Percentiles rank a stretch among this genome's conserved stretches.
Evolutionary conservation across 2,113 vertebrate species (phyloP).

Genomic region (Edolisoma coerulescens): DNA sequence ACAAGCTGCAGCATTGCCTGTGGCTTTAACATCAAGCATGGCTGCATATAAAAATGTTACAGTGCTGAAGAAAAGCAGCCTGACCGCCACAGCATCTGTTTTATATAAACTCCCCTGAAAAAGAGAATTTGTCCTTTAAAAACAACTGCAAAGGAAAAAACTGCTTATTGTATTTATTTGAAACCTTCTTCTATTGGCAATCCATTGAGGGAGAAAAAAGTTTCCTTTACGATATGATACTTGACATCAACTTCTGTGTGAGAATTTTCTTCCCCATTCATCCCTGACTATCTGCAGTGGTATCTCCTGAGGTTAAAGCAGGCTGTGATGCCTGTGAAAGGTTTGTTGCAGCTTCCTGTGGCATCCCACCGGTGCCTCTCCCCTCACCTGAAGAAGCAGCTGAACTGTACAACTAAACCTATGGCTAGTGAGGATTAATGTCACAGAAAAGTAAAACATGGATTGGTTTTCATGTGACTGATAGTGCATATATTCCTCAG

Average conservation of each 20-base stretch:
- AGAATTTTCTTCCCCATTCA: not conserved
- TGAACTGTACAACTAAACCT: not conserved
- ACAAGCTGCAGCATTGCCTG: not conserved
- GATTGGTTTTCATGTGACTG: constrained; percentile 55
- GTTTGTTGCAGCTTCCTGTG: not conserved
- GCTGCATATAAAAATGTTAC: not conserved
- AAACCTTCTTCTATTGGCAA: not conserved
- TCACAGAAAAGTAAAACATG: constrained; percentile 47
- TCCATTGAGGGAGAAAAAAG: not conserved
- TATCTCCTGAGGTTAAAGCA: not conserved
- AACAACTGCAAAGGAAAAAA: not conserved
- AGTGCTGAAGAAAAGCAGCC: not conserved
- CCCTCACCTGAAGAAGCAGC: not conserved
- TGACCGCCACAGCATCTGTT: not conserved
- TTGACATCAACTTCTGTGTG: not conserved
- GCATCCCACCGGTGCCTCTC: not conserved
- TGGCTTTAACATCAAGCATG: constrained; percentile 14
- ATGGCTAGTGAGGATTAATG: constrained; percentile 42
- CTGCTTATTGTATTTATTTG: not conserved
- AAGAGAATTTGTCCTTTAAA: not conserved
- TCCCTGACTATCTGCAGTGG: not conserved
- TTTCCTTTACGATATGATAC: not conserved
- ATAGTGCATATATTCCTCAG: constrained; percentile 54
- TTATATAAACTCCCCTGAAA: not conserved
- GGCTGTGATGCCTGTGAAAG: not conserved